Conservation (phyloP, 2,888 invertebrate genomes). For the Cataglyphis albicans region DNA sequence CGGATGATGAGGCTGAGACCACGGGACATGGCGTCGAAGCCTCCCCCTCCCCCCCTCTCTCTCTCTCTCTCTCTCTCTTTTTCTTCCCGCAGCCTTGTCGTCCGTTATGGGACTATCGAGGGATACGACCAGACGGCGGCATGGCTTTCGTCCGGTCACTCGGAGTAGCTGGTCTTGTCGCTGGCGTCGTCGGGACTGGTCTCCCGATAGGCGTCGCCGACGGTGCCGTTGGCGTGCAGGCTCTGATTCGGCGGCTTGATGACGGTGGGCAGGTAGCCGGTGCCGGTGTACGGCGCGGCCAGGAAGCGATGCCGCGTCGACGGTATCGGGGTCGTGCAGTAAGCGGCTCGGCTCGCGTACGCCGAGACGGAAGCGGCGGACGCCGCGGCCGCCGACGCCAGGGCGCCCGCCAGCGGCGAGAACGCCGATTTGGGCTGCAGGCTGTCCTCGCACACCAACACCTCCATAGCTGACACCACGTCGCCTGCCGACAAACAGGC, state of each 20-base stretch:
- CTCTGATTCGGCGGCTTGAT: constrained; percentile 87
- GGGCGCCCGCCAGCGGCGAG: constrained; percentile 89
- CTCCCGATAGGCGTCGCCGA: constrained; percentile 82
- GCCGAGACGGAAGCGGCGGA: constrained; percentile 81
- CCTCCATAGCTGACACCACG: constrained; percentile 96
- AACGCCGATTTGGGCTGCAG: constrained; percentile 91
- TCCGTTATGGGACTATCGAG: constrained; percentile 57
- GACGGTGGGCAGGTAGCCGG: constrained; percentile 93
- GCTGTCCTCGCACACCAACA: constrained; percentile 91
- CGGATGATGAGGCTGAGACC: neutral
- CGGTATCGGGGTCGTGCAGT: constrained; percentile 88
- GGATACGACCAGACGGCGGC: constrained; percentile 69
- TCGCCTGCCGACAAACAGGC: constrained; percentile 88
- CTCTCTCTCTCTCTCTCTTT: too few relatives aligned
- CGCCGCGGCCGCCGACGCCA: constrained; percentile 82
- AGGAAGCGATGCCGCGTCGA: constrained; percentile 91
- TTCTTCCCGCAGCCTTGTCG: neutral
- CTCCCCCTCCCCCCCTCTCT: neutral
- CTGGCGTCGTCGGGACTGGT: constrained; percentile 84
- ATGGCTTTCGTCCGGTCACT: constrained; percentile 80
- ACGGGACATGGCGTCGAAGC: neutral
- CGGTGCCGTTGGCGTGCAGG: constrained; percentile 80
- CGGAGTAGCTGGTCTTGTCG: constrained; percentile 85
- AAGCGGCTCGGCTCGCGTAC: constrained; percentile 80
- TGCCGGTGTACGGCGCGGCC: constrained; percentile 93